Conservation (phyloP, 1,140 invertebrate genomes). For the Arion vulgaris region DNA sequence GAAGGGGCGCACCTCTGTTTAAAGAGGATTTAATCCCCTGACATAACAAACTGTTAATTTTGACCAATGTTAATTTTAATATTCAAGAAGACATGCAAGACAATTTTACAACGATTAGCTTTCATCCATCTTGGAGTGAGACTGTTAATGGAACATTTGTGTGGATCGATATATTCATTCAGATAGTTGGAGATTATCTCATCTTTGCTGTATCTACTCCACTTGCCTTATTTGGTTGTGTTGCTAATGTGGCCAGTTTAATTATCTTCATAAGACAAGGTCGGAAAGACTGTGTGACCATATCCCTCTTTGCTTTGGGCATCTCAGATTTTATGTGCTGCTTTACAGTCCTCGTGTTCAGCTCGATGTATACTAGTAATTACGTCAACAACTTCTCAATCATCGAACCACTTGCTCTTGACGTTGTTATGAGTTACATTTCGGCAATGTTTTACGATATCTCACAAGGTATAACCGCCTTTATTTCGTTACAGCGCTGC, state of each 20-base stretch:
- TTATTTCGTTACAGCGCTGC: background rate
- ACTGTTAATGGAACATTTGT: too few relatives aligned
- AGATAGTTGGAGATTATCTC: background rate
- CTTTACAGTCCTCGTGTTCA: background rate
- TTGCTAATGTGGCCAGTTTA: background rate
- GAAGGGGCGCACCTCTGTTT: too few relatives aligned
- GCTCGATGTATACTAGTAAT: background rate
- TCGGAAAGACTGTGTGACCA: background rate
- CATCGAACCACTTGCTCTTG: background rate
- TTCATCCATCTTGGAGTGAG: too few relatives aligned
- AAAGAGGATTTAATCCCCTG: too few relatives aligned
- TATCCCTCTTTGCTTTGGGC: background rate
- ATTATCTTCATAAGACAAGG: background rate
- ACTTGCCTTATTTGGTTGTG: background rate
- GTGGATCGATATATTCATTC: background rate
- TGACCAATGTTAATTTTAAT: too few relatives aligned
- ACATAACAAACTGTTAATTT: too few relatives aligned
- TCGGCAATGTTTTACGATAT: background rate
- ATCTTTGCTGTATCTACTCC: background rate
- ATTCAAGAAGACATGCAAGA: too few relatives aligned
- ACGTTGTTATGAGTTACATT: background rate
- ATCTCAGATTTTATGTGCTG: background rate
- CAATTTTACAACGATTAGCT: too few relatives aligned
- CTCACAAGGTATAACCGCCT: background rate
- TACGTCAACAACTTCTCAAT: background rate